phyloP scores from a whole-genome alignment of 2,888 invertebrate genomes.

The Urechis unicinctus region DNA sequence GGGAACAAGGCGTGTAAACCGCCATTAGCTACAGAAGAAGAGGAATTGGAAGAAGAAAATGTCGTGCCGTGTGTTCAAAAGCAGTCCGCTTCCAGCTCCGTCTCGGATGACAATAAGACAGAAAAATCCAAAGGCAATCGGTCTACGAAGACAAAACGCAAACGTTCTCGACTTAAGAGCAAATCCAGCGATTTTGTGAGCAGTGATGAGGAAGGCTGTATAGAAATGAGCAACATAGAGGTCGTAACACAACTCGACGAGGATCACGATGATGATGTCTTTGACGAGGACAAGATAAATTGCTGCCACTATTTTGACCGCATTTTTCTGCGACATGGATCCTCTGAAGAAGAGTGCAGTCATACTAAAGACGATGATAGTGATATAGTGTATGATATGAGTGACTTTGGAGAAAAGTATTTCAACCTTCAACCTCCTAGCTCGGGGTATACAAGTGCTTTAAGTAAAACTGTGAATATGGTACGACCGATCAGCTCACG shows the following conservation, averaged over 20 bases:
- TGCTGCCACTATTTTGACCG: conserved; percentile 9
- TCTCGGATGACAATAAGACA: too few species aligned
- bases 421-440: conserved; percentile 70
- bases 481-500: conserved; percentile 23
- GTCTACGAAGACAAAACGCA: too few species aligned
- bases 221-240: neutral
- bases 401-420: conserved; percentile 88
- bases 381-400: conserved; percentile 64
- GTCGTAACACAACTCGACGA: neutral
- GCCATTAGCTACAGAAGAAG: conserved; percentile 3
- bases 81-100: too few species aligned
- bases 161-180: too few species aligned
- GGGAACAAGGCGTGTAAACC: too few species aligned
- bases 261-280: conserved; percentile 2
- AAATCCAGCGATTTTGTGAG: too few species aligned
- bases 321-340: conserved; percentile 1
- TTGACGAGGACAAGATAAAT: conserved; percentile 10
- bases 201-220: conserved; percentile 8
- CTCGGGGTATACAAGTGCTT: conserved; percentile 32
- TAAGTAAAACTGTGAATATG: conserved; percentile 40
- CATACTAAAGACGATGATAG: neutral
- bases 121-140: too few species aligned
- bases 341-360: conserved; percentile 28
- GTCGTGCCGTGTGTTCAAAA: too few species aligned
- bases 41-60: too few species aligned